Conservation (phyloP, 2,113 vertebrate genomes). For the Mesembrinibis cayennensis region DNA sequence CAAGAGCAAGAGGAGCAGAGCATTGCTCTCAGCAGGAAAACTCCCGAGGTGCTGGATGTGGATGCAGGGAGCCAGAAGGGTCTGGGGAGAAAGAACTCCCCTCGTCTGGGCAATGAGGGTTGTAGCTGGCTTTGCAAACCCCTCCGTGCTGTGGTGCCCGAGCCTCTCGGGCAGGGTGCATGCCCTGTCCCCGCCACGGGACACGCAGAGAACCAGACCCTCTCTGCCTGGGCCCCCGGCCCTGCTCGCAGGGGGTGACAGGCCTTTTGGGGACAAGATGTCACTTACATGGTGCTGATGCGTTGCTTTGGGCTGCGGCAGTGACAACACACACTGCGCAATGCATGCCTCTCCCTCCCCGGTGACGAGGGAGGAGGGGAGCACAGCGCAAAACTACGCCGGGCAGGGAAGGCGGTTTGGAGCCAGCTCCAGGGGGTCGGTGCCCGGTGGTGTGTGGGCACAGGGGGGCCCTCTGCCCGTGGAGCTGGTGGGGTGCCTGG, state of each 20-base stretch:
- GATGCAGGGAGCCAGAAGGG: neutral
- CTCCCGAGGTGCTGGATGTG: neutral
- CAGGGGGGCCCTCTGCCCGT: neutral
- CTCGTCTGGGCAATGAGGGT: neutral
- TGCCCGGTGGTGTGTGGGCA: fast-evolving
- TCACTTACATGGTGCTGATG: fast-evolving
- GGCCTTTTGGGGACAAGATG: neutral
- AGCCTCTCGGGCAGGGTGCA: fast-evolving
- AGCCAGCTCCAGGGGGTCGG: neutral
- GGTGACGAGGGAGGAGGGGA: neutral
- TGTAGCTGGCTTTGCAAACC: neutral
- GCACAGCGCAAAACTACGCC: fast-evolving
- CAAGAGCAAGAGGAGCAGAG: neutral
- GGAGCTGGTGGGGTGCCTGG: neutral
- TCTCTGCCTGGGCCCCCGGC: fast-evolving
- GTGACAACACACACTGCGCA: neutral
- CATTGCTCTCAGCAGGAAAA: neutral
- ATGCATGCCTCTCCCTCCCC: fast-evolving
- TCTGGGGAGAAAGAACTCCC: neutral
- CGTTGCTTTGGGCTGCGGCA: neutral
- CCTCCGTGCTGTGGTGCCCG: fast-evolving
- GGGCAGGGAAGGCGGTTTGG: neutral
- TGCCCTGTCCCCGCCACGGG: neutral
- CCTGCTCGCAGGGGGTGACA: neutral
- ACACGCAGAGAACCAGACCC: neutral